A percentile compares a stretch with the other conserved stretches of the same genome.
Evolutionary conservation across 2,888 invertebrate genomes (phyloP).

Genomic region (Spodoptera picta): DNA sequence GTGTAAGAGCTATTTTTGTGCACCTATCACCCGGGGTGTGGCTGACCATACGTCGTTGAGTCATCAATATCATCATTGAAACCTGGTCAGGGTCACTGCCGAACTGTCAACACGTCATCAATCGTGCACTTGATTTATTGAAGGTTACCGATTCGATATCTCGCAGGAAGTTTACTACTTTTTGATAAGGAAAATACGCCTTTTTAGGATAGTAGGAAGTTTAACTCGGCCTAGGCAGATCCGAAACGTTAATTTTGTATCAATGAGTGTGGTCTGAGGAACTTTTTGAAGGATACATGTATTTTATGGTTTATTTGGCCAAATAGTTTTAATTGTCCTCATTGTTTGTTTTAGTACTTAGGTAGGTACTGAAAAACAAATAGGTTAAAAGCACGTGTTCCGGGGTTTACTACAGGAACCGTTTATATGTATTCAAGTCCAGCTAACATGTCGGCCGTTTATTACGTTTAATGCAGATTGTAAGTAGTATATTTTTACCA

Average conservation of each 20-base stretch:
- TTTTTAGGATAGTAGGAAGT: constrained; percentile 34
- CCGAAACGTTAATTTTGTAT: constrained; percentile 34
- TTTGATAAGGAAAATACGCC: constrained; percentile 47
- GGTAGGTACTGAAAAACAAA: no score
- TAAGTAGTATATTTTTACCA: no score
- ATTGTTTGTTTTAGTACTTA: no score
- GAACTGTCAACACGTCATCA: constrained; percentile 48
- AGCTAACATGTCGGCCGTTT: no score
- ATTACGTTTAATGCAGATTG: no score
- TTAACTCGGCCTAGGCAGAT: constrained; percentile 22
- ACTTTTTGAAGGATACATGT: no score
- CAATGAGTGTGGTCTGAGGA: constrained; percentile 14
- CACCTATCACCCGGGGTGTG: constrained; percentile 20
- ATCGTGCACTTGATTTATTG: constrained; percentile 46
- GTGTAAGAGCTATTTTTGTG: background rate
- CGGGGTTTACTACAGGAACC: no score
- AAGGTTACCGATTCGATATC: constrained; percentile 33
- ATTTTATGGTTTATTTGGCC: no score
- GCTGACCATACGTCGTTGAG: constrained; percentile 26
- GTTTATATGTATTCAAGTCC: no score
- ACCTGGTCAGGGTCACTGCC: constrained; percentile 60
- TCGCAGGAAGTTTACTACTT: constrained; percentile 32
- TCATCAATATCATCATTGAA: constrained; percentile 45
- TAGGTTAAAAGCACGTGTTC: no score
- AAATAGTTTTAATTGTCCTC: no score